Evolutionary conservation across 2,797 vertebrate genomes (phyloP), one percentile per base, ranked within the genome.

Genomic region (Falco naumanni): DNA sequence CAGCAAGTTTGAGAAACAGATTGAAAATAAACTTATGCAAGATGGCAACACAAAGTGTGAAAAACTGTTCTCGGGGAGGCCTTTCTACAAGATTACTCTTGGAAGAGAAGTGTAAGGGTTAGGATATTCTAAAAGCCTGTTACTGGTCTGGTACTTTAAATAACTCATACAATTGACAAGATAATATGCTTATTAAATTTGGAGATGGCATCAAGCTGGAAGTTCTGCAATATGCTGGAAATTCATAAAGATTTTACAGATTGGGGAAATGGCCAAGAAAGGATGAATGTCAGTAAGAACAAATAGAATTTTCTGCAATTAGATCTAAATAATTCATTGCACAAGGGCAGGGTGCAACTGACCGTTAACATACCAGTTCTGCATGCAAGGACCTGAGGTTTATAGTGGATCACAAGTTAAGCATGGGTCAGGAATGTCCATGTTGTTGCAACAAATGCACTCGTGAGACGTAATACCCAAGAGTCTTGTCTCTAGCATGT

Each of bases 1-100:
- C 92, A 85, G 41, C 28, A 79, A 89, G 48, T 93, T 65, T 87
- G 76, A 79, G 95, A 93, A 95, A 91, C 91, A 87, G 93, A 92
- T 89, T 91, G 75, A 91, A 96, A 94, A 90, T 84, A 93, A 90
- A 84, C 81, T 90, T 64, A 64, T 60, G 91, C 82, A 95, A 95
- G 89, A 95, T 93, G 83, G 66, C 88, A 94, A 89, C 26, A 79
- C 53, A 57, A 85, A 94, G 84, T 89, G 93, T 95, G 95, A 96
- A 96, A 94, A 93, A 12, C 61, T 71, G 41, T 89, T 97, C 87
- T 89, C 69, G 22, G 68, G 61, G 80, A 94, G 54, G 57, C 78
- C 57, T 92, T 54, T 70, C 84, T 87, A 50, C 63, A 91, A 91
- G 75, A 74, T 91, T 53, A 63, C 45, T 91, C 68, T 48, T 18